Evolutionary conservation across 2,888 invertebrate genomes (phyloP).

Genomic region (Ditula angustiorana): DNA sequence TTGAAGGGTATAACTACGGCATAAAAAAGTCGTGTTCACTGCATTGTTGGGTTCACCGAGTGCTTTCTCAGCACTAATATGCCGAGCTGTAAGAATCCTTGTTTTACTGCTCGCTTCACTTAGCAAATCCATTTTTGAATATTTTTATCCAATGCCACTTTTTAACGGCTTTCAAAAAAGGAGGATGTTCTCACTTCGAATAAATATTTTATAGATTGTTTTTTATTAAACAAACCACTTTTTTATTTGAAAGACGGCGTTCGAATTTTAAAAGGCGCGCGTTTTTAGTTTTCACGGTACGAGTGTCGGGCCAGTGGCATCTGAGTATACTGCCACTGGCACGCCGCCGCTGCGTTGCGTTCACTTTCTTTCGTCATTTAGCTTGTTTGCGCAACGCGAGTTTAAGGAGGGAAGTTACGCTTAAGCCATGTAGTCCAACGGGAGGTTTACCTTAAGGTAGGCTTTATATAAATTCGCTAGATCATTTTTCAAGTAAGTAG

Average conservation of each 20-base stretch:
- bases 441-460: conserved; percentile 8
- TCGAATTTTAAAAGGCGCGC: conserved; percentile 48
- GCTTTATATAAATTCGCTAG: too few relatives aligned
- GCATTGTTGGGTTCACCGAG: conserved; percentile 60
- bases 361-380: conserved; percentile 84
- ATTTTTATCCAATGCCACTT: conserved; percentile 6
- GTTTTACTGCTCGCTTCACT: conserved; percentile 61
- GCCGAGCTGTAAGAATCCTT: conserved; percentile 64
- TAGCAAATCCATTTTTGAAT: conserved; percentile 65
- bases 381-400: conserved; percentile 66
- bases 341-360: conserved; percentile 59
- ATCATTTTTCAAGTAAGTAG: too few relatives aligned
- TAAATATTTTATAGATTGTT: not conserved
- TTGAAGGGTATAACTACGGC: conserved; percentile 68
- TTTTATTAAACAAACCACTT: conserved; percentile 29
- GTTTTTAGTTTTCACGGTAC: conserved; percentile 44
- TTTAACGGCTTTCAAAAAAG: too few relatives aligned
- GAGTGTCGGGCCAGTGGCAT: conserved; percentile 52
- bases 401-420: conserved; percentile 50
- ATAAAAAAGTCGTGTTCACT: conserved; percentile 71
- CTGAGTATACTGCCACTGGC: conserved; percentile 61
- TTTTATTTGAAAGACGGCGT: conserved; percentile 31
- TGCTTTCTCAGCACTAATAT: conserved; percentile 65
- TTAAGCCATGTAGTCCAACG: conserved; percentile 30
- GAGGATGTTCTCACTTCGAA: too few relatives aligned